phyloP scores from a whole-genome alignment of 2,113 vertebrate species.

The Sebastes fasciatus region DNA sequence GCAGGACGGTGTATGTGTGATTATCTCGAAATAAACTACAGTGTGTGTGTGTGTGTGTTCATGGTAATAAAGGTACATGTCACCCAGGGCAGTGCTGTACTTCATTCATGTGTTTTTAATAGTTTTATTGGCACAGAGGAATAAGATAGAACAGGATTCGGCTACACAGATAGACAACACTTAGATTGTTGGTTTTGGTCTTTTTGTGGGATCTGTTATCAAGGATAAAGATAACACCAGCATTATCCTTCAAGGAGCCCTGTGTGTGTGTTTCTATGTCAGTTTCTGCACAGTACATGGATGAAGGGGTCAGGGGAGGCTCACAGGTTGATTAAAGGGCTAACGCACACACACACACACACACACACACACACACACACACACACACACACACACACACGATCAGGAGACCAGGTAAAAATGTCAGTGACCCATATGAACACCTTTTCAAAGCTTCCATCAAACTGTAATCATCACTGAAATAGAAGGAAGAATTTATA shows the following conservation, averaged over 20 bases:
- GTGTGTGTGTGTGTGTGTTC: neutral
- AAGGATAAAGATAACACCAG: neutral
- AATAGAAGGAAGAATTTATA: neutral
- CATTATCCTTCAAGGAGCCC: neutral
- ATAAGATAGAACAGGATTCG: neutral
- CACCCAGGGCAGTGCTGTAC: neutral
- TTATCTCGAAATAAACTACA: neutral
- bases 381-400: neutral
- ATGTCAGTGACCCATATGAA: conserved; percentile 15
- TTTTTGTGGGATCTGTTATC: neutral
- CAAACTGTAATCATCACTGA: conserved; percentile 10
- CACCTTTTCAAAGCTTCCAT: neutral
- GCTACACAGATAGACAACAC: no score
- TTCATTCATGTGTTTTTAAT: neutral
- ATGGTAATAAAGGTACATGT: neutral
- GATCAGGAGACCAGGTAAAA: neutral
- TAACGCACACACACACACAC: neutral
- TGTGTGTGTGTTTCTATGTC: no score
- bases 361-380: neutral
- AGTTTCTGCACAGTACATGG: no score
- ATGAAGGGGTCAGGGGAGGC: no score
- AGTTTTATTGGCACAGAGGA: neutral
- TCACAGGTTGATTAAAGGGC: no score
- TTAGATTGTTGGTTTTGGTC: neutral
- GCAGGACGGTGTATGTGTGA: conserved; percentile 5